Base-by-base conservation (phyloP, 2,797 vertebrate species). In the Oryzias sinensis region DNA sequence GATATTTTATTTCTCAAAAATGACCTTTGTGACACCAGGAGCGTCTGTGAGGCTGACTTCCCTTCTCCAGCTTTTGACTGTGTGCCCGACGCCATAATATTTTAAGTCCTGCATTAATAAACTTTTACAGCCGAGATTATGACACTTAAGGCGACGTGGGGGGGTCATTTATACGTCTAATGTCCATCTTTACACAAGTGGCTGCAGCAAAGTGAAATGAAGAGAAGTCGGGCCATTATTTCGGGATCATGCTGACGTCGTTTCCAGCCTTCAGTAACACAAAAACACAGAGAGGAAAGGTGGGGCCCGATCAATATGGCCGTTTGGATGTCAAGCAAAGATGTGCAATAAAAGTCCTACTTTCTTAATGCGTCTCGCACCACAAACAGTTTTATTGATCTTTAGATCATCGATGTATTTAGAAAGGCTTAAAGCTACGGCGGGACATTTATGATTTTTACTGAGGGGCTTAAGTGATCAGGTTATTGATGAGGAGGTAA, bases 1-100 rank as follows among this genome's bases (percentile, higher is more conserved):
- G 50, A 57, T 64, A 52, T 74, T 76, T 56, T 46, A 58, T 65
- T 42, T 43, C 74, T 72, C 42, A 68, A 76, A 80, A 78, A 76
- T 70, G 29, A 66, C 33, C 59, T 73, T 61, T 40, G 48, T 68
- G 64, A 65, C 65, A 47, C 53, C 56, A 52, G 59, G 49, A 47
- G 63, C 53, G 44, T 62, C 46, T 16, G 62, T 49, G 49, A 62
- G 61, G 65, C 63, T 49, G 53, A 64, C 64, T 54, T 74, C 53
- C 56, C 68, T 43, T 72, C 71, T 68, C 65, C 60, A 43, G 43
- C 20, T 60, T 79, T 78, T 68, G 49, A 48, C 46, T 46, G 24
- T 2, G 1, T 51, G 14, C 13, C 0, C 57, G n/a, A 59, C 58
- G 56, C 50, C 7, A 24, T 6, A 5, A 61, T 43, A 29, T 76